Evolutionary conservation across 2,888 invertebrate species (phyloP), one percentile per base, ranked within the genome.

Genomic region (Microplitis manilae): DNA sequence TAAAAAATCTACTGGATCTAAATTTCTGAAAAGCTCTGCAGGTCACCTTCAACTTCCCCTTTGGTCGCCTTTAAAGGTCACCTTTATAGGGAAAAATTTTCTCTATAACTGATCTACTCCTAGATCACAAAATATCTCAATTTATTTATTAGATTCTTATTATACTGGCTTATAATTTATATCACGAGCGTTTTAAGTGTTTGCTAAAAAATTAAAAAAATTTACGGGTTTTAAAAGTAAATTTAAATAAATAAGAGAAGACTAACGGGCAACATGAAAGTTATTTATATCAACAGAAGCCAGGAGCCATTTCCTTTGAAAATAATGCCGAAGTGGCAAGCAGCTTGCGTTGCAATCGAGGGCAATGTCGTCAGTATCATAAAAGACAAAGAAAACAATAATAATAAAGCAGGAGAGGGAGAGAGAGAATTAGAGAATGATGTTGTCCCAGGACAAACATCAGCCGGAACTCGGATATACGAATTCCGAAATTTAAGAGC

Each of bases 401-500:
- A 61, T 2, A 61, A 13, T 6, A 8, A 59, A 15, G 9, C 2
- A n/a, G 8, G 41, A 59, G 8, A 6, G 62, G 38, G 20, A 59
- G 61, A 15, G 39, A 62, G 68, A 30, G 30, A 30, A 30, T 30
- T 30, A 30, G 30, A 30, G 30, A 30, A 30, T 30, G 30, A 30
- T 77, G 67, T 74, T 40, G 71, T 77, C 67, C 71, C 41, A 74
- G 77, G 67, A 71, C 74, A 74, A 77, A 74, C 68, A 77, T 67
- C 60, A 73, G 30, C 68, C 73, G 73, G 69, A 73, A 70, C 60
- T 60, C 67, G 70, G 67, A 74, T 74, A 77, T 73, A 77, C 68
- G 61, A 59, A 77, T 77, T 74, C 71, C 15, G 65, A 67, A 77
- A 74, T 74, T 77, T 74, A 77, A 65, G 73, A 77, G 74, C 69